Conservation (phyloP, 2,888 invertebrate genomes). For the Alcis repandata region DNA sequence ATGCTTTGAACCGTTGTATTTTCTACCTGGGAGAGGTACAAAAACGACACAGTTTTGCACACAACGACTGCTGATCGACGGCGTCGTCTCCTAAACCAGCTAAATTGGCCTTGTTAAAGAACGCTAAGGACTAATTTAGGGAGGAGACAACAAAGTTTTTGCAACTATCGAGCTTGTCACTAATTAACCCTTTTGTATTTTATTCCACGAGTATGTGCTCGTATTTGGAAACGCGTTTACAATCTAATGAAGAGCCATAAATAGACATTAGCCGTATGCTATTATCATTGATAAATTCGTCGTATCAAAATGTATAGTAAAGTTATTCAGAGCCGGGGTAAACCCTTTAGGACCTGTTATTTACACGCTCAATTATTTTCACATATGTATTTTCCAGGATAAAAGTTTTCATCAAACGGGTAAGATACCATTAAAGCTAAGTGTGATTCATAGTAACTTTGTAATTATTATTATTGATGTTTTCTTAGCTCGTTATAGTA, state of each 20-base stretch:
- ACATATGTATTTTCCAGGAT: no score
- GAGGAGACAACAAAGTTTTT: slow-evolving; percentile 75
- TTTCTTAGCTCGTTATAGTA: slow-evolving; percentile 50
- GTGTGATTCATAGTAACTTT: slow-evolving; percentile 29
- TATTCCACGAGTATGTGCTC: slow-evolving; percentile 46
- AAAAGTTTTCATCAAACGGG: no score
- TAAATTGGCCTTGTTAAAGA: slow-evolving; percentile 81
- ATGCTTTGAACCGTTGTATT: slow-evolving; percentile 80
- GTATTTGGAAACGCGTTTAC: slow-evolving; percentile 44
- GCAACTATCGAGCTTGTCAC: slow-evolving; percentile 53
- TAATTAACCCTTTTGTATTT: slow-evolving; percentile 60
- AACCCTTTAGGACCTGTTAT: no score
- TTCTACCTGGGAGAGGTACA: slow-evolving; percentile 80
- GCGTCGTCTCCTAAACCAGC: slow-evolving; percentile 63
- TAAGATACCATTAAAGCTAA: slow-evolving; percentile 26
- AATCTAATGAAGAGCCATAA: no score
- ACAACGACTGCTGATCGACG: slow-evolving; percentile 73
- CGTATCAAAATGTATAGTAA: no score
- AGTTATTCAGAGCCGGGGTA: no score
- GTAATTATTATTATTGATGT: slow-evolving; percentile 40
- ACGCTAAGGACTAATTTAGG: slow-evolving; percentile 80
- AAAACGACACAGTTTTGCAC: slow-evolving; percentile 78
- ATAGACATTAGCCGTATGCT: no score
- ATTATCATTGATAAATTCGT: no score
- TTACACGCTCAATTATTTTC: no score